These are phyloP conservation scores for Melanostoma mellinum DNA, from an alignment of 2,888 invertebrate genomes.

Conservation along the genomic window DNA sequence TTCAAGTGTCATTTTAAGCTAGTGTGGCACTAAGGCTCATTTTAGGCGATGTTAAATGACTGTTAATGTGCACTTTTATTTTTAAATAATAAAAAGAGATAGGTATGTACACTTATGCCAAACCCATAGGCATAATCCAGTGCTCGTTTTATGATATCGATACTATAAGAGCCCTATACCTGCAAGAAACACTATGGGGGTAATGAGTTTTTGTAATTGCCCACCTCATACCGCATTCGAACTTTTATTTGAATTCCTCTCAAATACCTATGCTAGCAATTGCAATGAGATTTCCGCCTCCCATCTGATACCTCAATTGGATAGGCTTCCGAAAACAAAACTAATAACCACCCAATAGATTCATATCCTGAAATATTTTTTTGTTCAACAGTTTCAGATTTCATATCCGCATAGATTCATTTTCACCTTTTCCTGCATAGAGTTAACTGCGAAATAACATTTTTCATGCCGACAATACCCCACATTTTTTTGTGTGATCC, in stretches of 20 bases:
- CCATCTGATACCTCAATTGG: conserved; percentile 19
- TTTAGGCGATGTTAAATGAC: too few species aligned
- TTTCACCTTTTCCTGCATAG: conserved; percentile 8
- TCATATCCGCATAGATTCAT: not conserved
- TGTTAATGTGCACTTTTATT: too few species aligned
- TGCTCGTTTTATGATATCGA: too few species aligned
- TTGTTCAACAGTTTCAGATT: not conserved
- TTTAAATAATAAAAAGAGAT: too few species aligned
- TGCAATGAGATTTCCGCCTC: not conserved
- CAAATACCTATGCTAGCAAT: too few species aligned
- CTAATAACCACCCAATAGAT: conserved; percentile 29
- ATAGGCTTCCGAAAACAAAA: conserved; percentile 2
- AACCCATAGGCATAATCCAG: too few species aligned
- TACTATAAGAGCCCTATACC: too few species aligned
- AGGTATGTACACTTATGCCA: too few species aligned
- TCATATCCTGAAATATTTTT: conserved; percentile 28
- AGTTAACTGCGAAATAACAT: conserved; percentile 50
- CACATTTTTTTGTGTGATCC: not conserved
- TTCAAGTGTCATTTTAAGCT: too few species aligned
- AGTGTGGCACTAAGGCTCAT: too few species aligned
- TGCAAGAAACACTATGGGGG: not conserved
- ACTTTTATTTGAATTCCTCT: not conserved
- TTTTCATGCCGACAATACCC: conserved; percentile 38
- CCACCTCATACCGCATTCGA: conserved; percentile 3
- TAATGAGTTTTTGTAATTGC: conserved; percentile 21